Base-by-base conservation (phyloP, 2,888 invertebrate genomes). In the Aleiodes leptofemur region DNA sequence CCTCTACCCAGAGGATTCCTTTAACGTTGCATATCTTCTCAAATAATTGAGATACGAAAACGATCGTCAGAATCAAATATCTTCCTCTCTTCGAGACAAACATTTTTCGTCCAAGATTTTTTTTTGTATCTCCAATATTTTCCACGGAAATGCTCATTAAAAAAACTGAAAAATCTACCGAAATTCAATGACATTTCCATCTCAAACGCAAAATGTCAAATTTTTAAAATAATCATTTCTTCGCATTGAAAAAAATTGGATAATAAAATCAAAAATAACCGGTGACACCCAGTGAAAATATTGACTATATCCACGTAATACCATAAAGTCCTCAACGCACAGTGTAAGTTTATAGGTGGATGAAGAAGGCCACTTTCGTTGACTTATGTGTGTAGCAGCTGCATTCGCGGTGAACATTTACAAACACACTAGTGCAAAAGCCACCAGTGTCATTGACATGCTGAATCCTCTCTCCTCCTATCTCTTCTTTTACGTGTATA, bases 401-500 rank as follows among this genome's bases (percentile, higher is more conserved):
- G 80, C 78, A 74, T 51, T 77, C 72, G 56, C 68, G 34, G 23
- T 29, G n/a, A 14, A 51, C 61, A 43, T 43, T 43, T 31, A 48
- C 48, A 61, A 16, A 51, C 61, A 57, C 31, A 73, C 69, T 14
- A 34, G 6, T 59, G 59, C 59, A 59, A 29, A 43, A 38, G 38
- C 38, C 38, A 7, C 59, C 59, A 77, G 79, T 79, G 80, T 81
- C 80, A 78, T 81, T 81, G 79, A 79, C 80, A 81, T 81, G 75
- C 48, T 31, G 43, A 34, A 6, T 34, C 34, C 34, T 34, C 34
- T 34, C 34, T 38, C 43, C 48, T n/a, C 59, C 59, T 38, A 14
- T 1, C 53, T 23, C 38, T 31, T 50, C 38, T 23, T 71, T 38
- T 14, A 38, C 6, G 55, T 13, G 38, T 66, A 50, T 57, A 7